phyloP scores from a whole-genome alignment of 2,888 invertebrate genomes.

The Pristionchus japonicus region DNA sequence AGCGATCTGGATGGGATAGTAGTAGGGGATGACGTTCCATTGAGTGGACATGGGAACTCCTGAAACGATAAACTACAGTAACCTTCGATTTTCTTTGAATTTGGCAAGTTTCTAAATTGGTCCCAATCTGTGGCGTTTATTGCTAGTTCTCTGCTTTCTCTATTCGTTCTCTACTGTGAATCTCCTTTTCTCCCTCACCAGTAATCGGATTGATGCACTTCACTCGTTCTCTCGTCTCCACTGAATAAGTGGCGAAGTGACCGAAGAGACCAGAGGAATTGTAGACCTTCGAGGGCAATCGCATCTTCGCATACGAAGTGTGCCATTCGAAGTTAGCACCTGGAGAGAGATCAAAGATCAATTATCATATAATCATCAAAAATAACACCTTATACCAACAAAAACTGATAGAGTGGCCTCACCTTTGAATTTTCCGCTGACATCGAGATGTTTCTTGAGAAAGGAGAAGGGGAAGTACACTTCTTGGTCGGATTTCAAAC shows the following conservation, averaged over 20 bases:
- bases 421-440: constrained; percentile 63
- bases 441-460: constrained; percentile 66
- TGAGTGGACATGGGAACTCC: constrained; percentile 93
- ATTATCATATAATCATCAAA: not conserved
- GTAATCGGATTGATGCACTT: constrained; percentile 94
- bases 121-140: not conserved
- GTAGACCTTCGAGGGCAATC: constrained; percentile 78
- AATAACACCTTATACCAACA: not conserved
- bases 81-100: not conserved
- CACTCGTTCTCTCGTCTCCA: constrained; percentile 93
- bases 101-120: too few species aligned
- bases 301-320: constrained; percentile 68
- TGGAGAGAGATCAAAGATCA: constrained; percentile 38
- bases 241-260: constrained; percentile 97
- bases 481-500: constrained; percentile 63
- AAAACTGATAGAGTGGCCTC: not conserved
- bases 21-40: constrained; percentile 95
- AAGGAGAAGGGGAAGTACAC: constrained; percentile 67
- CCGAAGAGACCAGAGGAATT: constrained; percentile 91
- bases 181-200: constrained; percentile 81
- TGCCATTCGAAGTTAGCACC: constrained; percentile 65
- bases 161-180: not conserved
- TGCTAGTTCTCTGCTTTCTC: not conserved
- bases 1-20: constrained; percentile 97
- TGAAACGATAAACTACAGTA: constrained; percentile 57